These are phyloP conservation scores for Onthophagus sagittarius DNA, from an alignment of 2,888 invertebrate species.

Conservation along the genomic window DNA sequence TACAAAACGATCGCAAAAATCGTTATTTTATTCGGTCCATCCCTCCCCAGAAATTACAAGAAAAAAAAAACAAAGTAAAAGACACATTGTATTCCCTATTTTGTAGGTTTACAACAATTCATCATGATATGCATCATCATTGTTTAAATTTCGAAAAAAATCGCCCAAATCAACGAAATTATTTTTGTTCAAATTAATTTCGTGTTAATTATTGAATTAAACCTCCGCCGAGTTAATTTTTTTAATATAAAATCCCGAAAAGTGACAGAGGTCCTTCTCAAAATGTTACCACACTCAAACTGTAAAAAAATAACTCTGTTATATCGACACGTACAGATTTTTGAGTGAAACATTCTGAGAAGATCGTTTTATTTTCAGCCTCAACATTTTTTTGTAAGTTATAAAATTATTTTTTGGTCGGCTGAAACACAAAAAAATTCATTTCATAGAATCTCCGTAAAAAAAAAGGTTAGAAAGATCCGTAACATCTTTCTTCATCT, in stretches of 20 bases:
- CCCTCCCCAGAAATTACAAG: not conserved
- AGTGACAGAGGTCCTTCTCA: constrained; percentile 21
- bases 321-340: constrained; percentile 20
- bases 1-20: constrained; percentile 11
- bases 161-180: constrained; percentile 1
- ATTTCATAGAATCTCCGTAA: constrained; percentile 19
- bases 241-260: constrained; percentile 8
- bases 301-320: constrained; percentile 24
- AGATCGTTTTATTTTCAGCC: constrained; percentile 1
- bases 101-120: not conserved
- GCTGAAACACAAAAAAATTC: constrained; percentile 5
- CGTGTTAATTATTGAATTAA: not conserved
- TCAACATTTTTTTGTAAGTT: not conserved
- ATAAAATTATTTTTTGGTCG: constrained; percentile 16
- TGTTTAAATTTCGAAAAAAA: constrained; percentile 4
- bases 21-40: not conserved
- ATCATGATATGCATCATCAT: constrained; percentile 17
- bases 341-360: constrained; percentile 20
- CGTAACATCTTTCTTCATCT: constrained; percentile 12
- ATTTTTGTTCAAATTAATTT: not conserved
- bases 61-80: not conserved
- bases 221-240: constrained; percentile 13
- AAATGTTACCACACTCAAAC: constrained; percentile 18
- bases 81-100: constrained; percentile 2
- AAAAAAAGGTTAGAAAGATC: constrained; percentile 17